Base-by-base conservation (phyloP, 1,140 invertebrate species). In the Papilio machaon region DNA sequence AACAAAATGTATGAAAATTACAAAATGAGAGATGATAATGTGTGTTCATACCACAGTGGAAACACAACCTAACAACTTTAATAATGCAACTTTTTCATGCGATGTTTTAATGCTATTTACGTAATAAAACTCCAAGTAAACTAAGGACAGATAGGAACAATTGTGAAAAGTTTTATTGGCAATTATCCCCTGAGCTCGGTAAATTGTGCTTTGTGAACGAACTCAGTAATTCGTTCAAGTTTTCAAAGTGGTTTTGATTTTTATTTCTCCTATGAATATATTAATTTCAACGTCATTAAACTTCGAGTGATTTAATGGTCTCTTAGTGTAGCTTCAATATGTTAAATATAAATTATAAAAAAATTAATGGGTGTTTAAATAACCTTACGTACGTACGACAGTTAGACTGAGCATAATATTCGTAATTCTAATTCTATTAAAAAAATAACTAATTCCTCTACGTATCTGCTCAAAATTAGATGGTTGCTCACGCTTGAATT, bases 91-190 rank as follows among this genome's bases (percentile, higher is more conserved):
- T 23, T 70, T 70, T 70, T 70, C 6, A 13, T 13, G 11, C 5
- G 23, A 70, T 13, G 35, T 35, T 64, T 64, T 70, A 70, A 70
- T 35, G 30, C 30, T 70, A 15, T 70, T 70, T 70, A 70, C 30
- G 64, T 64, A 64, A 30, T 64, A 64, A 38, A 70, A 70, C 64
- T 35, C 30, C 0, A 70, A 70, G 64, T 70, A 70, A 35, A 30
- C 64, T 64, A 64, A 64, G 23, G 30, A 70, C 64, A 70, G 64
- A 70, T 70, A 70, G 64, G 64, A 70, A 70, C 64, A 70, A 70
- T 70, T 70, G 64, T 35, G 64, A 70, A 70, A 70, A 70, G 64
- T 70, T 70, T 70, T 70, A 70, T 70, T 70, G 64, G 64, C 64
- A 70, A 70, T 70, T 70, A 70, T 70, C 64, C 64, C 15, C 64